These are phyloP conservation scores for Trachymyrmex cornetzi DNA, from an alignment of 1,140 invertebrate species.

Conservation along the genomic window DNA sequence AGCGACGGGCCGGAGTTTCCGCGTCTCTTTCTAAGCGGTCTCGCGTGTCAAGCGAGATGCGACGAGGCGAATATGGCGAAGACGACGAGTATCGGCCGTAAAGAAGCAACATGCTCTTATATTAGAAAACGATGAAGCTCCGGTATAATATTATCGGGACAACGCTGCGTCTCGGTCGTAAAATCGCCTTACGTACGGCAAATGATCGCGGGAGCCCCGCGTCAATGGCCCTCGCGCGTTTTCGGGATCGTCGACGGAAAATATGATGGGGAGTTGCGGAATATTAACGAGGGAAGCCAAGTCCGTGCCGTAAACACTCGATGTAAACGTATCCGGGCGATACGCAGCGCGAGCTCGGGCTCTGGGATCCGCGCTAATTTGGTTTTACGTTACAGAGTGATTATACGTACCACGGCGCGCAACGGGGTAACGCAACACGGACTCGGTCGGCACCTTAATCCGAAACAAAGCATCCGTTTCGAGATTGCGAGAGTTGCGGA, in stretches of 20 bases:
- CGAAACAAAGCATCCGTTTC: constrained; percentile 76
- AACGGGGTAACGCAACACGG: constrained; percentile 76
- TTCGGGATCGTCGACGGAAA: constrained; percentile 23
- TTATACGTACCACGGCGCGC: constrained; percentile 70
- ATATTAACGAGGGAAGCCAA: constrained; percentile 12
- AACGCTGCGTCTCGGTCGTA: constrained; percentile 24
- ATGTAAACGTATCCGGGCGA: constrained; percentile 43
- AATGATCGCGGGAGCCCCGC: neutral
- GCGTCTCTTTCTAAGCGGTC: constrained; percentile 10
- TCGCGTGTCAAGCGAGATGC: constrained; percentile 28
- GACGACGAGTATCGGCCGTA: constrained; percentile 9
- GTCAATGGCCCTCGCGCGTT: constrained; percentile 20
- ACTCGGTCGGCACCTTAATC: constrained; percentile 77
- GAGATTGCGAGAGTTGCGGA: constrained; percentile 9
- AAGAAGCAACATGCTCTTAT: constrained; percentile 17
- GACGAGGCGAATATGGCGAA: neutral
- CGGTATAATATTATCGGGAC: constrained; percentile 25
- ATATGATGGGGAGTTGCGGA: constrained; percentile 38
- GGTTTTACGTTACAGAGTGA: constrained; percentile 80
- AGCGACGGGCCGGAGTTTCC: neutral
- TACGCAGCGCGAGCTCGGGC: constrained; percentile 38
- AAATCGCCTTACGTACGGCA: constrained; percentile 14
- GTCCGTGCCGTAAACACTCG: constrained; percentile 24
- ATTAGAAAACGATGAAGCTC: constrained; percentile 47
- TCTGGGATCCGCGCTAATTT: constrained; percentile 74